These are phyloP conservation scores for Odontesthes bonariensis DNA, from an alignment of 2,113 vertebrate genomes.

Conservation along the genomic window DNA sequence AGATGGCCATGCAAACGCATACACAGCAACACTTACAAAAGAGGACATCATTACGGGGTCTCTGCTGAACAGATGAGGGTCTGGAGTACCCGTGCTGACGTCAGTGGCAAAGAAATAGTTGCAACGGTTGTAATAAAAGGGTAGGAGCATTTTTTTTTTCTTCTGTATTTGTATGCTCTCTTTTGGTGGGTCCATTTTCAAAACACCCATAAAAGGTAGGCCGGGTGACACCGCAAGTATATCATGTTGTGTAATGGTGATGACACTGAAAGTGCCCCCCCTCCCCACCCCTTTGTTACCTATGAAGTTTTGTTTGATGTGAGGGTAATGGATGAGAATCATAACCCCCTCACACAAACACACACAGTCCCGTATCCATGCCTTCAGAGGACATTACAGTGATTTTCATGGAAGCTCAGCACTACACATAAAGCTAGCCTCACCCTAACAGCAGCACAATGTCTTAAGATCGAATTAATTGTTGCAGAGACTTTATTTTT, in stretches of 20 bases:
- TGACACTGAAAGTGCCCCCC: conserved; percentile 11
- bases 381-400: conserved; percentile 3
- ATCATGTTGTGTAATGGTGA: neutral
- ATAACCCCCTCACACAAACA: neutral
- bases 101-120: neutral
- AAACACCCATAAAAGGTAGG: conserved; percentile 15
- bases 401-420: neutral
- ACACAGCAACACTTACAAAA: neutral
- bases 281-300: conserved; percentile 7
- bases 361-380: neutral
- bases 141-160: neutral
- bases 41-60: conserved; percentile 45
- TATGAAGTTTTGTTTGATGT: conserved; percentile 55
- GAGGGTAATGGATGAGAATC: conserved; percentile 62
- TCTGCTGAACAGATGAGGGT: neutral
- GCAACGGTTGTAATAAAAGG: neutral
- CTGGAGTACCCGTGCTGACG: neutral
- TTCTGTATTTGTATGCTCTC: neutral
- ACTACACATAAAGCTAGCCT: too few species aligned
- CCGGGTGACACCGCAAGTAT: neutral
- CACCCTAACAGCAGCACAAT: neutral
- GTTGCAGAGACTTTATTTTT: neutral
- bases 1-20: conserved; percentile 7
- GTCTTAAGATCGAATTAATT: neutral
- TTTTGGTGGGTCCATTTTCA: neutral